A percentile compares a stretch with the other conserved stretches of the same genome.
Conservation (phyloP, 2,113 vertebrate genomes). For the crab-eating macaque (Macaca fascicularis) region DNA sequence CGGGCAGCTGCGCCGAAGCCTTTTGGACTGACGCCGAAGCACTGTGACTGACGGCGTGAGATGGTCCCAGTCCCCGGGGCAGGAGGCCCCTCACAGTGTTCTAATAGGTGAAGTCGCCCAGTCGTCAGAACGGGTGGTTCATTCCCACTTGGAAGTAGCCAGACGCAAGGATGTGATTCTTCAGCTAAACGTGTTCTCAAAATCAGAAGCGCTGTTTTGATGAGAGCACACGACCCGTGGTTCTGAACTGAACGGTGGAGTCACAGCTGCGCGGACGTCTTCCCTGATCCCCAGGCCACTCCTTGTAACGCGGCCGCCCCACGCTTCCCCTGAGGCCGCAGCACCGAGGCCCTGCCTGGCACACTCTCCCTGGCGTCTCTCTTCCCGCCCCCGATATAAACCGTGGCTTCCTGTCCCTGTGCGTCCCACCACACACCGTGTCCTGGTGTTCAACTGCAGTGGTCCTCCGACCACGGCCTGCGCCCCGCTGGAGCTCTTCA, state of each 20-base stretch:
- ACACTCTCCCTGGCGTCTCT: background rate
- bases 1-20: too few relatives aligned
- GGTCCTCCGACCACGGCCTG: too few relatives aligned
- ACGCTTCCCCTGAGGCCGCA: too few relatives aligned
- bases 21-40: too few relatives aligned
- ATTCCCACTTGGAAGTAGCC: background rate
- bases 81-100: background rate
- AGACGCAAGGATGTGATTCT: constrained; percentile 13
- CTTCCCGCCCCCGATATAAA: background rate
- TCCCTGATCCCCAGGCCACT: background rate
- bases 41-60: too few relatives aligned
- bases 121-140: background rate
- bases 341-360: background rate
- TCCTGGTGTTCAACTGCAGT: background rate
- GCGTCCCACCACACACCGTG: rapidly evolving
- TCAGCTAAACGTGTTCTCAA: constrained; percentile 25
- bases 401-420: background rate
- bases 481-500: background rate
- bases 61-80: background rate
- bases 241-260: background rate
- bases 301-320: background rate
- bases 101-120: constrained; percentile 9
- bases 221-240: background rate
- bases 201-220: background rate
- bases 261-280: background rate